Base-by-base conservation (phyloP, 2,888 invertebrate genomes). In the Ctenicera cuprea region DNA sequence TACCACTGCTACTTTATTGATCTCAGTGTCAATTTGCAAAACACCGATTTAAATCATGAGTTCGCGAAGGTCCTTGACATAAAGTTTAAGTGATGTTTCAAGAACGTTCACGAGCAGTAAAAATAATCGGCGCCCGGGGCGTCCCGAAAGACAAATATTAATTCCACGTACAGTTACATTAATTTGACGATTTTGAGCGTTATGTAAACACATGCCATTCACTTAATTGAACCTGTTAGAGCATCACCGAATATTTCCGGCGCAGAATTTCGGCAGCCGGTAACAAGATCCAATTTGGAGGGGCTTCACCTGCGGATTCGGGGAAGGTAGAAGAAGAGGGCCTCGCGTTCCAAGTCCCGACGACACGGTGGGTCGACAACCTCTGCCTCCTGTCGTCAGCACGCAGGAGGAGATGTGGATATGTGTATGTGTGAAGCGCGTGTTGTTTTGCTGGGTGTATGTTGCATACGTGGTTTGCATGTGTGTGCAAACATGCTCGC, bases 221-320 rank as follows among this genome's bases (percentile, higher is more conserved):
- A 16, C 26, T 54, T 54, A 54, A 54, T 54, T 54, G 14, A 30
- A 16, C 54, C 33, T 54, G 54, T 54, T 54, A 54, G 54, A 54
- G 33, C 54, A 54, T 54, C 54, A 30, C 30, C 26, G 20, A 54
- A 54, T 30, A 30, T 54, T 54, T 54, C 54, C 54, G 54, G 30
- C 54, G 54, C 33, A 16, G n/a, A 50, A 33, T 54, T 52, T 18
- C 48, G 48, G 62, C 45, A 62, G 45, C 62, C 48, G 48, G 62
- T 62, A 62, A 62, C 62, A 62, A 20, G 62, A 62, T 62, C 62
- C 43, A 45, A 62, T 62, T 62, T 62, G 43, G 62, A 8, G 62
- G 62, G 62, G 62, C 30, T 45, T 62, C 62, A 43, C 62, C 43
- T 62, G 62, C n/a, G 14, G 26, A 43, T 43, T 59, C 20, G 61